Conservation (phyloP, 2,797 vertebrate genomes). For the Lagorchestes hirsutus region DNA sequence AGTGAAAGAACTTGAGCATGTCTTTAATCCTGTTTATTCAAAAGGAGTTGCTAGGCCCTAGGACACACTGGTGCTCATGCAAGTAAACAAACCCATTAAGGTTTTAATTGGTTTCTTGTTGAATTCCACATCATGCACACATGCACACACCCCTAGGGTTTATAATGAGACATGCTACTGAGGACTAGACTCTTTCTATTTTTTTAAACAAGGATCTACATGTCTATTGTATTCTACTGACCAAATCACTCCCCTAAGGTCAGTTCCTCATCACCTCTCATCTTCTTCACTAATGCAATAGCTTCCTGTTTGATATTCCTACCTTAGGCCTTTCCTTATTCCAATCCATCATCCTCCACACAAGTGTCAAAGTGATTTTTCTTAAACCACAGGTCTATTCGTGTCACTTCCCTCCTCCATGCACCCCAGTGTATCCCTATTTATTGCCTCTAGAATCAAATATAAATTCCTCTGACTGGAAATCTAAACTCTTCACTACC, state of each 20-base stretch:
- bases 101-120: background rate
- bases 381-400: background rate
- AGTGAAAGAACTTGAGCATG: background rate
- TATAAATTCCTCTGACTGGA: background rate
- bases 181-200: background rate
- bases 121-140: background rate
- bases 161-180: background rate
- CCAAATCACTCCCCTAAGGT: background rate
- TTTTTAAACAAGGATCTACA: background rate
- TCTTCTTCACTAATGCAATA: background rate
- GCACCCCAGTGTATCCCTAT: background rate
- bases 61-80: background rate
- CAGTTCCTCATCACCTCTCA: background rate
- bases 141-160: background rate
- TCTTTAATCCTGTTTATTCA: background rate
- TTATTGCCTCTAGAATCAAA: background rate
- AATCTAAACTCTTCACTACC: background rate
- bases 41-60: background rate
- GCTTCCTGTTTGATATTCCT: background rate
- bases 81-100: background rate
- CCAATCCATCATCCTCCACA: background rate
- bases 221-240: background rate
- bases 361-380: background rate
- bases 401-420: background rate
- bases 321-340: background rate